Evolutionary conservation across 2,113 vertebrate species (phyloP).

Genomic region (Xiphophorus maculatus): DNA sequence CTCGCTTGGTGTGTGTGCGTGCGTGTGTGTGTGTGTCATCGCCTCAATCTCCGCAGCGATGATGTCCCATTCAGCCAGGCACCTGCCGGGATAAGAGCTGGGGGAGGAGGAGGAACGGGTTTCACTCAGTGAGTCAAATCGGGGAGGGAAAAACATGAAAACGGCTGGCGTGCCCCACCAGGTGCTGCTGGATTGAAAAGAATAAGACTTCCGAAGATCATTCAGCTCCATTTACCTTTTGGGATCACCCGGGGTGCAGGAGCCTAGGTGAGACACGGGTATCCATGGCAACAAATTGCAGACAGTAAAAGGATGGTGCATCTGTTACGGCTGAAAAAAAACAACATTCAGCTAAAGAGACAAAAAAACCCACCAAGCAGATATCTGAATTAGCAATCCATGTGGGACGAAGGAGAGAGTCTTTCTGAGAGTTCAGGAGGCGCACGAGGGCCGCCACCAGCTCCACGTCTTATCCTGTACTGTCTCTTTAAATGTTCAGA

Average conservation of each 20-base stretch:
- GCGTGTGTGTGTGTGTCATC: conserved; percentile 27
- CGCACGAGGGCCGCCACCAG: not conserved
- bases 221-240: conserved; percentile 74
- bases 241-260: conserved; percentile 51
- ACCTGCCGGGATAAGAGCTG: conserved; percentile 66
- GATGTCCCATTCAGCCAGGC: conserved; percentile 59
- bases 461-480: not conserved
- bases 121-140: conserved; percentile 46
- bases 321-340: conserved; percentile 22
- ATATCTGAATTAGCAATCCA: not conserved
- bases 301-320: conserved; percentile 21
- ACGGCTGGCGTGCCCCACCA: conserved; percentile 45
- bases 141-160: conserved; percentile 25
- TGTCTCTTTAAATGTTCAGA: conserved; percentile 5
- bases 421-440: not conserved
- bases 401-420: not conserved
- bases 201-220: conserved; percentile 56
- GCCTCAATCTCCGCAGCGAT: conserved; percentile 59
- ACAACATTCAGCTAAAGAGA: conserved; percentile 25
- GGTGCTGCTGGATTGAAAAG: conserved; percentile 59
- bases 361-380: conserved; percentile 24
- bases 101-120: conserved; percentile 4
- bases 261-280: conserved; percentile 37
- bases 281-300: conserved; percentile 47
- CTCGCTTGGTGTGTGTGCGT: not conserved